Percentiles rank a stretch among this genome's conserved stretches.
Conservation (phyloP, 2,797 vertebrate species). For the Eutrigla gurnardus region DNA sequence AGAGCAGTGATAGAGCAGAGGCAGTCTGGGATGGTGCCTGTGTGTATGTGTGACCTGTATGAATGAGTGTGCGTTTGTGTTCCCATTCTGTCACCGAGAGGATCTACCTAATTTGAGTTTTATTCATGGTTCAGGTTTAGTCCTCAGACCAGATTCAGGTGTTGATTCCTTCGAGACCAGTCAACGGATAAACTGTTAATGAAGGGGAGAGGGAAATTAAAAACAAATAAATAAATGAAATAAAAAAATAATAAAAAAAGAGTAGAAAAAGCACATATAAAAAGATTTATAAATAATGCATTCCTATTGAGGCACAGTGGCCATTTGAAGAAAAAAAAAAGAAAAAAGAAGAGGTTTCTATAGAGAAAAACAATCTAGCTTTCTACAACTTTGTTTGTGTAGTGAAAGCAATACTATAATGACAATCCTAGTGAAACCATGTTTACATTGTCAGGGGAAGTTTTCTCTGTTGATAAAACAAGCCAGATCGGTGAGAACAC, state of each 20-base stretch:
- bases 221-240: conserved; percentile 8
- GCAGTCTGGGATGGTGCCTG: conserved; percentile 49
- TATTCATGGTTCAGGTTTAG: conserved; percentile 73
- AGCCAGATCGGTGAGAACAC: conserved; percentile 54
- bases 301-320: conserved; percentile 80
- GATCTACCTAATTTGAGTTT: conserved; percentile 76
- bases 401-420: conserved; percentile 87
- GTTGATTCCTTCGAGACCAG: conserved; percentile 73
- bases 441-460: conserved; percentile 86
- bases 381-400: conserved; percentile 86
- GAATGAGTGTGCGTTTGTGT: conserved; percentile 34
- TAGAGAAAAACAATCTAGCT: conserved; percentile 86
- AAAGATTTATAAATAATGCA: conserved; percentile 82
- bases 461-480: conserved; percentile 69
- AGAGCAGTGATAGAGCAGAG: conserved; percentile 47
- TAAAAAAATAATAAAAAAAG: not conserved
- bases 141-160: conserved; percentile 77
- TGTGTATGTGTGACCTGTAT: conserved; percentile 22
- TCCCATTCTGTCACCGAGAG: conserved; percentile 59
- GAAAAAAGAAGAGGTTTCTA: conserved; percentile 60
- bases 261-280: conserved; percentile 82
- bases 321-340: conserved; percentile 70
- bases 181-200: conserved; percentile 73
- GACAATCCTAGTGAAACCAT: conserved; percentile 89
- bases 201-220: conserved; percentile 54